phyloP scores from a whole-genome alignment of 2,888 invertebrate genomes.

The Nasonia oneida region DNA sequence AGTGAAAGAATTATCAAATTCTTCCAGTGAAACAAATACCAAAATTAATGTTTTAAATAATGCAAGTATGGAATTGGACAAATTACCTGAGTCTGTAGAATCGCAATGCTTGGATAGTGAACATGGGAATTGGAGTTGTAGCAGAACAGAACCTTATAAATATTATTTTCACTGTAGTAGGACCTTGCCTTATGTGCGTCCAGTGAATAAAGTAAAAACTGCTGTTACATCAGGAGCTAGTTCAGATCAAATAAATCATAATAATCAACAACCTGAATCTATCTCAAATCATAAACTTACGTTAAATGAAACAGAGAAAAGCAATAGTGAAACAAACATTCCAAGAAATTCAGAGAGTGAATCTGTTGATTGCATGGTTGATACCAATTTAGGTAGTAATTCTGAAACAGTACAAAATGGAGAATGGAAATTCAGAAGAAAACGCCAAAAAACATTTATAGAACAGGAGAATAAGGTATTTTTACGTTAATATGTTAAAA shows the following conservation, averaged over 20 bases:
- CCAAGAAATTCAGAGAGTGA: slow-evolving; percentile 35
- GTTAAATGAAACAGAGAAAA: slow-evolving; percentile 34
- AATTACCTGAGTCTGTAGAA: not conserved
- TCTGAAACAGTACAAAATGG: slow-evolving; percentile 33
- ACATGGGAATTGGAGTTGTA: slow-evolving; percentile 50
- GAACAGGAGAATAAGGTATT: slow-evolving; percentile 52
- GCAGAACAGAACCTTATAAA: slow-evolving; percentile 51
- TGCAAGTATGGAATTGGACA: not conserved
- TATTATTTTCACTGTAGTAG: slow-evolving; percentile 53
- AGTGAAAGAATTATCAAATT: not conserved
- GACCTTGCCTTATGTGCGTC: slow-evolving; percentile 52
- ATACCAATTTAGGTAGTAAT: not conserved
- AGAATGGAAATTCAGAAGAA: slow-evolving; percentile 61
- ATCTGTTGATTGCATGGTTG: not conserved
- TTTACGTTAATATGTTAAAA: not conserved
- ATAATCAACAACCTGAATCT: not conserved
- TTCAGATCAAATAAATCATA: not conserved
- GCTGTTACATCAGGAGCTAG: not conserved
- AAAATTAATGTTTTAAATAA: not conserved
- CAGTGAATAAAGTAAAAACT: slow-evolving; percentile 25
- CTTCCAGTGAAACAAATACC: not conserved
- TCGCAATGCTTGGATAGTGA: not conserved
- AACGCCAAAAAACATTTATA: slow-evolving; percentile 37
- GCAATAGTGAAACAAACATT: slow-evolving; percentile 18
- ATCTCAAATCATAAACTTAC: not conserved